These are phyloP conservation scores for Oxyteleia sp. DNA, from an alignment of 2,888 invertebrate genomes.

Conservation along the genomic window DNA sequence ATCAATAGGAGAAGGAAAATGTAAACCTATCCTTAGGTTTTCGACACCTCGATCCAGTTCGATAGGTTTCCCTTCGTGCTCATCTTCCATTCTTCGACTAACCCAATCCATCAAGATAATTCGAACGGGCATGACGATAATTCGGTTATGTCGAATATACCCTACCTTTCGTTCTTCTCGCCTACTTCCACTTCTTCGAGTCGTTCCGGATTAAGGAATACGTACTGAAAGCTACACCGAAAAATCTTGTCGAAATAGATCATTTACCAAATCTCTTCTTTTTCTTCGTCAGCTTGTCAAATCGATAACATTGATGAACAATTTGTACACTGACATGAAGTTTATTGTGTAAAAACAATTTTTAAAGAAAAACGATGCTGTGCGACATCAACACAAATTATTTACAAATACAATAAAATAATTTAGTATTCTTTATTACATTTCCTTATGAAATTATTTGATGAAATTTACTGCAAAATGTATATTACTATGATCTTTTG, in stretches of 20 bases:
- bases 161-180: constrained; percentile 51
- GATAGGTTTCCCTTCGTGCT: constrained; percentile 35
- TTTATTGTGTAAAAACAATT: too few relatives aligned
- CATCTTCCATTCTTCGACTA: constrained; percentile 69
- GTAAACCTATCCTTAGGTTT: constrained; percentile 48
- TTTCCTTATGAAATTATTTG: too few relatives aligned
- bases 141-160: constrained; percentile 77
- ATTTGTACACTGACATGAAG: too few relatives aligned
- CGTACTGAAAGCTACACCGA: constrained; percentile 17
- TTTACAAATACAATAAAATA: too few relatives aligned
- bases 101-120: constrained; percentile 81
- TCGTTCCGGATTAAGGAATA: constrained; percentile 52
- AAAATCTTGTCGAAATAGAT: constrained; percentile 31
- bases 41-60: constrained; percentile 47
- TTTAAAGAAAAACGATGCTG: too few relatives aligned
- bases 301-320: not conserved
- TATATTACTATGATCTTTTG: too few relatives aligned
- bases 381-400: too few relatives aligned
- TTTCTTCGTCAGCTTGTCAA: not conserved
- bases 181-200: constrained; percentile 39
- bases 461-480: too few relatives aligned
- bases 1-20: not conserved
- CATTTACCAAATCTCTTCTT: constrained; percentile 4
- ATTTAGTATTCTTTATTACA: too few relatives aligned
- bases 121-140: constrained; percentile 78